Evolutionary conservation across 1,140 invertebrate genomes (phyloP), one percentile per base, ranked within the genome.

Genomic region (Vanessa atalanta): DNA sequence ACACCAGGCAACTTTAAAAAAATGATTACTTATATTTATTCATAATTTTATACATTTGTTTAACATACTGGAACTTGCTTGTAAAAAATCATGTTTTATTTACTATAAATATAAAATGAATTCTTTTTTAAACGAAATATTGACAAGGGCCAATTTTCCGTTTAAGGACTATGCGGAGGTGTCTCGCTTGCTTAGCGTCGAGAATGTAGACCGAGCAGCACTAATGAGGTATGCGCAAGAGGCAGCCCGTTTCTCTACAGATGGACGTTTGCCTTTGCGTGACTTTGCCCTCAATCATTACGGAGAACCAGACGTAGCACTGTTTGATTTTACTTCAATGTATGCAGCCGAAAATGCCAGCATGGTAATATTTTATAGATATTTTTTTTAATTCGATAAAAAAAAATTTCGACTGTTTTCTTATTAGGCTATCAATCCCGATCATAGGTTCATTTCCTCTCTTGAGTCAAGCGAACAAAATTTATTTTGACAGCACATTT

Each of bases 311-410:
- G 99, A 99, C 93, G 97, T 99, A 0, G 98, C 98, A n/a, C 98
- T 99, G 95, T 99, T 99, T 93, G 99, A 99, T 92, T 99, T 99
- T 88, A 99, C 99, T 0, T 99, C 98, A 0, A 98, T 99, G 97
- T 99, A 98, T 93, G 97, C 98, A 6, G 98, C 99, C 0, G 98
- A 99, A 91, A 99, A 99, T 94, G 92, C 93, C n/a, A 90, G 91
- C 48, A 83, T 91, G 82, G 91, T 93, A 67, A 61, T 61, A 16
- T 51, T n/a, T 51, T 14, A n/a, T n/a, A n/a, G n/a, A n/a, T n/a
- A n/a, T n/a, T n/a, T n/a, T n/a, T n/a, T n/a, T n/a, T n/a, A n/a
- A n/a, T n/a, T n/a, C n/a, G n/a, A n/a, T n/a, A n/a, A n/a, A n/a
- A n/a, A n/a, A n/a, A n/a, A n/a, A n/a, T n/a, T n/a, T n/a, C n/a